These are phyloP conservation scores for Anagyrus pseudococci DNA, from an alignment of 2,888 invertebrate genomes.

Conservation along the genomic window DNA sequence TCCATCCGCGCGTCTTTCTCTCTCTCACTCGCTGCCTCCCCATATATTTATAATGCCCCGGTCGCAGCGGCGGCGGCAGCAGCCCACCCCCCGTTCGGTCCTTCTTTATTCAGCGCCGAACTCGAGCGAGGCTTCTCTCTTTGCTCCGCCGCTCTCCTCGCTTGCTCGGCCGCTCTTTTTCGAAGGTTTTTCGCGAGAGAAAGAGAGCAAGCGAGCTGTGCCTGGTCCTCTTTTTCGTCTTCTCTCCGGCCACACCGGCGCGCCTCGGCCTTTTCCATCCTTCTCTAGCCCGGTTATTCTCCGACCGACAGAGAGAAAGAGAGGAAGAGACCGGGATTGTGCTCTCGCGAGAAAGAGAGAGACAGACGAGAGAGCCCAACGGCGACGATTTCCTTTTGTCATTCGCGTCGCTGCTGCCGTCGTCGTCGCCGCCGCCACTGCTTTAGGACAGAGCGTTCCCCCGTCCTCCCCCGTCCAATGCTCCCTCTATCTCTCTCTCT, in stretches of 20 bases:
- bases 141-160: slow-evolving; percentile 29
- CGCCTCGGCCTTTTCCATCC: background rate
- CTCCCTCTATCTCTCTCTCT: too few relatives aligned
- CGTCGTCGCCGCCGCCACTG: background rate
- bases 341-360: slow-evolving; percentile 9
- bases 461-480: background rate
- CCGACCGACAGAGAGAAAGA: too few relatives aligned
- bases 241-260: background rate
- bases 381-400: slow-evolving; percentile 43
- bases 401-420: slow-evolving; percentile 4
- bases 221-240: background rate
- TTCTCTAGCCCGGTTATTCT: too few relatives aligned
- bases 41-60: slow-evolving; percentile 7
- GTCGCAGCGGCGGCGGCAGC: background rate
- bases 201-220: background rate
- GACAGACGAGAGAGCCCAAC: background rate
- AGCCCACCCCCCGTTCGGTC: too few relatives aligned
- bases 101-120: too few relatives aligned
- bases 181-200: too few relatives aligned
- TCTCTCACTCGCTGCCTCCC: slow-evolving; percentile 18
- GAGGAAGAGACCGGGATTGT: too few relatives aligned
- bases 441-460: slow-evolving; percentile 1
- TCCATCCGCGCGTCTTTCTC: slow-evolving; percentile 23
- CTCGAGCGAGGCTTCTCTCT: slow-evolving; percentile 26
- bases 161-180: background rate